A percentile compares a stretch with the other conserved stretches of the same genome.
Conservation (phyloP, 1,140 invertebrate species). For the Drosophila kikkawai region DNA sequence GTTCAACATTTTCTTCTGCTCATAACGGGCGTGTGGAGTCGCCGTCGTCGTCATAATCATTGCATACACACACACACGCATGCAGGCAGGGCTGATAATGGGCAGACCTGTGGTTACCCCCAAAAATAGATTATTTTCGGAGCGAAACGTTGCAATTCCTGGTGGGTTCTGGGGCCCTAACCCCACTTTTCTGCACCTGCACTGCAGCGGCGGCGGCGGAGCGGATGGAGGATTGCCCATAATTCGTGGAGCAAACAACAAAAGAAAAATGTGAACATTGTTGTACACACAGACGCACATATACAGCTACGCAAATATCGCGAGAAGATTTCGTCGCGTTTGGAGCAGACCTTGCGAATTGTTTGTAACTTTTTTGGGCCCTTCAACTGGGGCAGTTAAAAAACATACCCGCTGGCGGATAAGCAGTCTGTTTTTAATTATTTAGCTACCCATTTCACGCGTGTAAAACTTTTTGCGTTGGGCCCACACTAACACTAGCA, state of each 20-base stretch:
- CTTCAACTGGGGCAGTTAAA: neutral
- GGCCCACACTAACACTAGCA: constrained; percentile 54
- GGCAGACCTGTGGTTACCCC: constrained; percentile 38
- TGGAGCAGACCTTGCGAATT: constrained; percentile 24
- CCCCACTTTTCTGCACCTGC: constrained; percentile 80
- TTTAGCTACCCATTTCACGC: constrained; percentile 65
- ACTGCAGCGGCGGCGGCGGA: constrained; percentile 32
- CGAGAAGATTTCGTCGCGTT: constrained; percentile 55
- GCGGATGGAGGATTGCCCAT: constrained; percentile 56
- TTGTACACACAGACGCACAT: constrained; percentile 66
- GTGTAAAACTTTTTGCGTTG: constrained; percentile 73
- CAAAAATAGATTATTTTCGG: constrained; percentile 49
- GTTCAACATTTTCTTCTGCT: constrained; percentile 23
- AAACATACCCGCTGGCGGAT: constrained; percentile 24
- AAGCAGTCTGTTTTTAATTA: constrained; percentile 48
- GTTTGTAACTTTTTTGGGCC: constrained; percentile 31
- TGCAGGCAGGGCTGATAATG: constrained; percentile 23
- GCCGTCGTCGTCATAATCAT: constrained; percentile 38
- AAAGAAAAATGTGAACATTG: constrained; percentile 81
- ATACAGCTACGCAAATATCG: constrained; percentile 65
- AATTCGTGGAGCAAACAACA: constrained; percentile 80
- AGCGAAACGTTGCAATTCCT: constrained; percentile 43
- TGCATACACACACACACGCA: constrained; percentile 38
- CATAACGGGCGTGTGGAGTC: constrained; percentile 38
- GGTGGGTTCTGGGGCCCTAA: constrained; percentile 54